Evolutionary conservation across 2,113 vertebrate genomes (phyloP), one percentile per base, ranked within the genome.

Genomic region (Syngnathus typhle): DNA sequence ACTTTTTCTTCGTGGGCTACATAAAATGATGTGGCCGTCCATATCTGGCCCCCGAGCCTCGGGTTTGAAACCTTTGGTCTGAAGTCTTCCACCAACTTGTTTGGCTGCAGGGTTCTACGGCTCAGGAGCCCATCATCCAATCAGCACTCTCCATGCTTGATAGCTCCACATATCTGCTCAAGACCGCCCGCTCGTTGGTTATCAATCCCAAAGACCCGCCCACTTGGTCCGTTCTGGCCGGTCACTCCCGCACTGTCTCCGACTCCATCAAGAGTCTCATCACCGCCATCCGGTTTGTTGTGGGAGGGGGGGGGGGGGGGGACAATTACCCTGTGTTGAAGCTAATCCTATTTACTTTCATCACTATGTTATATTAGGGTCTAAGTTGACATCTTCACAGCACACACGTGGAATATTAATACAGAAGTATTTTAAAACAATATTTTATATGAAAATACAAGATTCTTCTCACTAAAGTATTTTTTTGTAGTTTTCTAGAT

Each of bases 231-330:
- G 90, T 95, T 19, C 90, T 99, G 36, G 97, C 97, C 0, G 94
- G 95, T 5, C 96, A 99, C 72, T 99, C 97, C 2, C 95, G 97
- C 43, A 98, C 95, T 0, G 96, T 99, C 67, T 99, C 97, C 0
- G 96, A 99, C 87, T 98, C 97, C 64, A 99, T 99, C 82, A 99
- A 99, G 89, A 92, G 94, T 74, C 95, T 99, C 72, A 99, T 99
- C 84, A 99, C 96, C 0, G 95, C 96, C 47, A 99, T 99, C 87
- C 93, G 97, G 97, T 99, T 68, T 47, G 44, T 47, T 47, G 44
- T 47, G 44, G 44, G 13, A 71, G 90, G 82, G 21, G 11, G 55
- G 11, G 27, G 12, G 13, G n/a, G n/a, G n/a, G n/a, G 9, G n/a
- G 21, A 27, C 18, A 1, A n/a, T 21, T 54, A 23, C 1, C 27